Conservation (phyloP, 2,113 vertebrate genomes). For the Arothron firmamentum region DNA sequence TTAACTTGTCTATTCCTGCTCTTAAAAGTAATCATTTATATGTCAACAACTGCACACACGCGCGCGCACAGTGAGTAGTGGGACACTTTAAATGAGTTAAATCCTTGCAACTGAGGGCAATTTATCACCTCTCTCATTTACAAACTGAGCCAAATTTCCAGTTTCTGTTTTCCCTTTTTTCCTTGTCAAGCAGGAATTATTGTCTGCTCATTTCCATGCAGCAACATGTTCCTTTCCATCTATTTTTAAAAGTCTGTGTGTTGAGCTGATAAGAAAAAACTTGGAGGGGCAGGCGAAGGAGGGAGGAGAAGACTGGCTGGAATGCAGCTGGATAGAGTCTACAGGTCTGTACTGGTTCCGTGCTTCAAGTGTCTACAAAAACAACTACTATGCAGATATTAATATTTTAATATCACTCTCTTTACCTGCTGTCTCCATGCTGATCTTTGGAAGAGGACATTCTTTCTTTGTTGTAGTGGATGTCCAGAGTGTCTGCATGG, state of each 20-base stretch:
- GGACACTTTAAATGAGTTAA: too few species aligned
- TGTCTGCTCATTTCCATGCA: slow-evolving; percentile 59
- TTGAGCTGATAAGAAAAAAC: slow-evolving; percentile 67
- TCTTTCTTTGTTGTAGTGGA: slow-evolving; percentile 60
- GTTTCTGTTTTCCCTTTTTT: slow-evolving; percentile 9
- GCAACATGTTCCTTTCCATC: slow-evolving; percentile 63
- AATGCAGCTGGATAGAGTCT: slow-evolving; percentile 65
- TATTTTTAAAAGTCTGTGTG: slow-evolving; percentile 71
- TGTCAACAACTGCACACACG: too few species aligned
- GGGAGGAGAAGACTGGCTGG: slow-evolving; percentile 57
- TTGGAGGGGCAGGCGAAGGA: slow-evolving; percentile 41
- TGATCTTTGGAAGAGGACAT: slow-evolving; percentile 62
- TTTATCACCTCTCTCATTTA: background rate
- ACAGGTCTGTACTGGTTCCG: slow-evolving; percentile 67
- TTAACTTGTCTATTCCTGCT: slow-evolving; percentile 7
- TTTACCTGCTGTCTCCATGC: slow-evolving; percentile 63
- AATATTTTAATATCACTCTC: slow-evolving; percentile 3
- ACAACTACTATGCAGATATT: slow-evolving; percentile 8
- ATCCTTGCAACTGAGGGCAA: too few species aligned
- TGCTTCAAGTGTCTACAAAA: slow-evolving; percentile 7
- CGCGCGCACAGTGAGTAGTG: too few species aligned
- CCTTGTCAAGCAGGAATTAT: slow-evolving; percentile 11
- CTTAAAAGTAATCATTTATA: background rate
- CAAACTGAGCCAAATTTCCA: slow-evolving; percentile 6
- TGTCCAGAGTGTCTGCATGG: slow-evolving; percentile 79